Conservation (phyloP, 2,888 invertebrate species). For the Alitta virens region DNA sequence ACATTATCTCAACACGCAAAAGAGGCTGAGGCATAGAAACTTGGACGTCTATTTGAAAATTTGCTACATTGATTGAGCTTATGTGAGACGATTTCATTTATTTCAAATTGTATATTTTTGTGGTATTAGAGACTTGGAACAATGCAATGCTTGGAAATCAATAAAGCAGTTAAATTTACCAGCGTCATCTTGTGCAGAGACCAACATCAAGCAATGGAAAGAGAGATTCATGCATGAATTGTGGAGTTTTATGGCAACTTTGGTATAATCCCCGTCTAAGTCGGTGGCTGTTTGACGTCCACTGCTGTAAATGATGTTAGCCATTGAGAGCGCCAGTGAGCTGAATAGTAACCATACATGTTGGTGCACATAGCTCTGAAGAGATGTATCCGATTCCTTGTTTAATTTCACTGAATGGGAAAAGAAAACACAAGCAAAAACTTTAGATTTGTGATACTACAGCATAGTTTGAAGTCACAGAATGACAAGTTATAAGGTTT, state of each 20-base stretch:
- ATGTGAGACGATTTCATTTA: no score
- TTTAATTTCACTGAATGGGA: conserved; percentile 42
- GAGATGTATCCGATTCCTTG: conserved; percentile 43
- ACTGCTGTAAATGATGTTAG: conserved; percentile 38
- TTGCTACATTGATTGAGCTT: no score
- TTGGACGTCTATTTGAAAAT: no score
- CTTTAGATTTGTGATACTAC: no score
- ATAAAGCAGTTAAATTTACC: not conserved
- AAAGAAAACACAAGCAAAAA: no score
- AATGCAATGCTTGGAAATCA: not conserved
- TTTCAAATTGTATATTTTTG: no score
- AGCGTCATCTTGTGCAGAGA: not conserved
- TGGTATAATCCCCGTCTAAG: conserved; percentile 42
- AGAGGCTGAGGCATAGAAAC: no score
- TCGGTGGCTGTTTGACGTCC: not conserved
- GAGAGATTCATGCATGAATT: conserved; percentile 43
- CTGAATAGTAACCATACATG: conserved; percentile 53
- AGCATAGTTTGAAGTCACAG: no score
- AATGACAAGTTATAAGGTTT: no score
- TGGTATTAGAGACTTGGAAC: not conserved
- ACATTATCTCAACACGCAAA: no score
- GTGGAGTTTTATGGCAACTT: conserved; percentile 44
- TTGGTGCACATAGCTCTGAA: conserved; percentile 53
- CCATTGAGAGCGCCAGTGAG: conserved; percentile 45
- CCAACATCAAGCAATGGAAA: conserved; percentile 34